phyloP scores from a whole-genome alignment of 1,140 invertebrate species.

The Teleopsis dalmanni region DNA sequence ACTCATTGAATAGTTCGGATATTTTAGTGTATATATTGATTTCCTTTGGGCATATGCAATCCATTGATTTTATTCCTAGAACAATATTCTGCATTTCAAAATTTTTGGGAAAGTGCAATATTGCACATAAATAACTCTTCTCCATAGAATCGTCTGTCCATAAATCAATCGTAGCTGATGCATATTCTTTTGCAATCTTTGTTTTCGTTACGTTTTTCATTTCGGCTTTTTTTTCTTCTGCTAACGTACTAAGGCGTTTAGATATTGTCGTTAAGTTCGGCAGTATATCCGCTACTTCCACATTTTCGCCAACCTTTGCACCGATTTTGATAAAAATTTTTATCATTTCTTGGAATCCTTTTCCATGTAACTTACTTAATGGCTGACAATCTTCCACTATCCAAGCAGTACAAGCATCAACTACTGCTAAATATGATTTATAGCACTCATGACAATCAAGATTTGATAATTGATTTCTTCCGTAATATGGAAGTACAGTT shows the following conservation, averaged over 20 bases:
- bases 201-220: background rate
- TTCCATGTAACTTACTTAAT: background rate
- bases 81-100: conserved; percentile 1
- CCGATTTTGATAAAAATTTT: background rate
- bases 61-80: conserved; percentile 1
- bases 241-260: conserved; percentile 6
- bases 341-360: background rate
- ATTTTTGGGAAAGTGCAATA: background rate
- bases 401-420: too few species aligned
- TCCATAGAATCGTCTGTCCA: conserved; percentile 6
- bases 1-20: background rate
- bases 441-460: too few species aligned
- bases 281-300: background rate
- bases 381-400: background rate
- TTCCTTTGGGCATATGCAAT: background rate
- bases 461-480: too few species aligned
- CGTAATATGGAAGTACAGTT: too few species aligned
- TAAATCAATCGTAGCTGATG: background rate
- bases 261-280: conserved; percentile 17
- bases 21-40: background rate
- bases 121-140: background rate
- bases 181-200: background rate
- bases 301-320: background rate
- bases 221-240: conserved; percentile 2
- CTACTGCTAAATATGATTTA: too few species aligned